Evolutionary conservation across 2,797 vertebrate genomes (phyloP), one percentile per base, ranked within the genome.

Genomic region (Lutjanus argentimaculatus): DNA sequence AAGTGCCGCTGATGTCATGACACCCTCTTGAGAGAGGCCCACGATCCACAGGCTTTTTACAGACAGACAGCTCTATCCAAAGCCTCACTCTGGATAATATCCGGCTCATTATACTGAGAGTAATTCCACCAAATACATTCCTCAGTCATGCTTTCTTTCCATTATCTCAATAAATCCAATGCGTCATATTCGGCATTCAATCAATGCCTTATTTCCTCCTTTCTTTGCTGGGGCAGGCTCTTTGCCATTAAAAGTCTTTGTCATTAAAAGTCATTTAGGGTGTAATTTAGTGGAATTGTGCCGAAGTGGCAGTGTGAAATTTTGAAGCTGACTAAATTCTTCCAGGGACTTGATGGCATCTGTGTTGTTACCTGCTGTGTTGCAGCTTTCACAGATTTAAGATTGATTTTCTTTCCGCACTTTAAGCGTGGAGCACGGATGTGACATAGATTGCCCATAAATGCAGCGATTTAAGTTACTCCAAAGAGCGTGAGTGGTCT

Each of bases 231-330:
- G 71, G 55, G 51, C 73, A 42, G 62, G 40, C 63, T 83, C 67
- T 69, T 63, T 84, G 57, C 72, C 83, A 76, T 84, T 84, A 75
- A 48, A 69, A 76, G 73, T 70, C 64, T 68, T 75, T 72, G 61
- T 53, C 83, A 86, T 86, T 84, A 79, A 76, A 77, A 84, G 75
- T 74, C n/a, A 78, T 88, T 85, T 30, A 55, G 48, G 62, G 48
- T 68, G 70, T 72, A 77, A 91, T 92, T 87, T 89, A 43, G 74
- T 51, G 67, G 70, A 79, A 88, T 85, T 80, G 72, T 82, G 65
- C 71, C 9, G 1, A 81, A 73, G 75, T 67, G 53, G 64, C 66
- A 64, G 59, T 48, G 64, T 59, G 64, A 75, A 58, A 77, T 83
- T 74, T 80, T 42, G 4, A 51, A 70, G 72, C 73, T 58, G 75